These are phyloP conservation scores for Mercenaria mercenaria DNA, from an alignment of 1,140 invertebrate genomes.

Conservation along the genomic window DNA sequence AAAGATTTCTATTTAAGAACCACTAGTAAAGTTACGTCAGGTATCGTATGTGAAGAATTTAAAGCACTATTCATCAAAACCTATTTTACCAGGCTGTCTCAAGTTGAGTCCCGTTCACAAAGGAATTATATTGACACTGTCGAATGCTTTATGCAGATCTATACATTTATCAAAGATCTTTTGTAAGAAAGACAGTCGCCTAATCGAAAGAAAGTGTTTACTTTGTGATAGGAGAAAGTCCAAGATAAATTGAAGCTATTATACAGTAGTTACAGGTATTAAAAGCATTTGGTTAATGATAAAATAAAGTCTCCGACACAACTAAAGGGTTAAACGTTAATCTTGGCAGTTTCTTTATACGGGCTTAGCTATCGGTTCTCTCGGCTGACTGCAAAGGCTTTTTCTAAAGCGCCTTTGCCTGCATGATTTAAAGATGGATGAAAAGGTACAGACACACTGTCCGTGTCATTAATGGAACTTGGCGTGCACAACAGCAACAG, in stretches of 20 bases:
- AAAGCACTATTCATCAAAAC: constrained; percentile 12
- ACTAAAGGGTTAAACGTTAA: constrained; percentile 17
- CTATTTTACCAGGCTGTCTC: not conserved
- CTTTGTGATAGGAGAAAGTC: not conserved
- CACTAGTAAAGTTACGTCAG: constrained; percentile 1
- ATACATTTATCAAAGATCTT: constrained; percentile 40
- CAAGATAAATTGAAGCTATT: not conserved
- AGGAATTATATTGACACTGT: constrained; percentile 16
- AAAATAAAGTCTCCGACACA: not conserved
- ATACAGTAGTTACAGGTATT: constrained; percentile 29
- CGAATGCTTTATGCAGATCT: constrained; percentile 22
- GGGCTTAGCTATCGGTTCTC: not conserved
- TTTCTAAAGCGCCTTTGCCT: not conserved
- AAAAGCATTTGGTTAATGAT: constrained; percentile 38
- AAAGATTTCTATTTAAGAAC: not conserved
- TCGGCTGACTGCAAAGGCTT: not conserved
- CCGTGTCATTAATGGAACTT: too few species aligned
- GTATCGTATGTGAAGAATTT: not conserved
- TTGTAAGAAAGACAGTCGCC: constrained; percentile 25
- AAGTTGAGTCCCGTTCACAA: constrained; percentile 31
- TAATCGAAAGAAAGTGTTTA: constrained; percentile 25
- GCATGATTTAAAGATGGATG: not conserved
- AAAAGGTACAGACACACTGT: not conserved
- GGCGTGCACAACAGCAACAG: too few species aligned
- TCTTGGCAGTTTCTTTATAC: not conserved